These are phyloP conservation scores for Atrichornis clamosus DNA, from an alignment of 2,113 vertebrate species.

Conservation along the genomic window DNA sequence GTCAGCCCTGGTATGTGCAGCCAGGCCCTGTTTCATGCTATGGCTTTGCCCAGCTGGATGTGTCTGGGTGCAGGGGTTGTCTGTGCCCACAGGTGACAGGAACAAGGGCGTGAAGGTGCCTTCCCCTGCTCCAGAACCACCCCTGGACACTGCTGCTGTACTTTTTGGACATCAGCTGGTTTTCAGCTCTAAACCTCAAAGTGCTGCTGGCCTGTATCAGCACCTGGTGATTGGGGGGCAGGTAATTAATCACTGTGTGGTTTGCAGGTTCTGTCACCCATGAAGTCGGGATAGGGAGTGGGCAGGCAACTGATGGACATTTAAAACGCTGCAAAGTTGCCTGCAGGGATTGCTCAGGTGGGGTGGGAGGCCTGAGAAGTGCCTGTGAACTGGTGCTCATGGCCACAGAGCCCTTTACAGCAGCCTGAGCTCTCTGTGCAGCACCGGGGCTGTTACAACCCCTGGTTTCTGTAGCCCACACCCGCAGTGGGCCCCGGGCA, in stretches of 20 bases:
- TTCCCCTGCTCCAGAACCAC: background rate
- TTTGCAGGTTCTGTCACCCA: background rate
- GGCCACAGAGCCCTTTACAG: background rate
- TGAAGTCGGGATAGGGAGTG: background rate
- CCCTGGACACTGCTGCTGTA: background rate
- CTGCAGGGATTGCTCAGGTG: background rate
- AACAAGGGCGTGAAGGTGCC: background rate
- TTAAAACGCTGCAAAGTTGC: background rate
- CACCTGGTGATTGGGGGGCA: rapidly evolving
- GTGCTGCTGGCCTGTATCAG: background rate
- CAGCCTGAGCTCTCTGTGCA: background rate
- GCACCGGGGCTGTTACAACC: background rate
- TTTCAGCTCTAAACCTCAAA: background rate
- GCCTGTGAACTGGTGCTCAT: background rate
- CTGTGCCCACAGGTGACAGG: rapidly evolving
- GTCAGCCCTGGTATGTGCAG: background rate
- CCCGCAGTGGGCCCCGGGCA: background rate
- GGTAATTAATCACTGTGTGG: background rate
- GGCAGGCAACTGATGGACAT: background rate
- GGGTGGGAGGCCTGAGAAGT: background rate
- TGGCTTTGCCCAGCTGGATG: background rate
- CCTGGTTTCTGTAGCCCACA: background rate
- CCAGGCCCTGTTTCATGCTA: rapidly evolving
- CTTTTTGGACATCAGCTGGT: background rate
- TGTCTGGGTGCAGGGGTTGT: background rate